These are phyloP conservation scores for Bactericera cockerelli DNA, from an alignment of 1,140 invertebrate species.

Conservation along the genomic window DNA sequence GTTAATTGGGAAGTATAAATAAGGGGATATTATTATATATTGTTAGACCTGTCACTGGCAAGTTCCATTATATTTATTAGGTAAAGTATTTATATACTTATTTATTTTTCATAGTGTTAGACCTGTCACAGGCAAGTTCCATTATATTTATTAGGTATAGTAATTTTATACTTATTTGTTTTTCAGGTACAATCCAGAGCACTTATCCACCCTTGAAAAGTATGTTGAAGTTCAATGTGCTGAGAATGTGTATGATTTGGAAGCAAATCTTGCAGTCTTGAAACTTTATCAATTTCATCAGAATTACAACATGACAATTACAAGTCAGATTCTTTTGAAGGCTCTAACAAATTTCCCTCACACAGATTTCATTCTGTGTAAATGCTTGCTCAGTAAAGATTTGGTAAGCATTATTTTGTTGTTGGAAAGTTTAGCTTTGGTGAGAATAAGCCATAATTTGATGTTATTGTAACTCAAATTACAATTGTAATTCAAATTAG, in stretches of 20 bases:
- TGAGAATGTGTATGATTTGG: constrained; percentile 89
- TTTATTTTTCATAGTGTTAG: not conserved
- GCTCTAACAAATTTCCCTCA: too few relatives aligned
- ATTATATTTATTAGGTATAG: too few relatives aligned
- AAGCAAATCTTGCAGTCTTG: constrained; percentile 85
- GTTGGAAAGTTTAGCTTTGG: too few relatives aligned
- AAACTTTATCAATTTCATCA: constrained; percentile 86
- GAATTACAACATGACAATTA: constrained; percentile 68
- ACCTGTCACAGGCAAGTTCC: not conserved
- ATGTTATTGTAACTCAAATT: too few relatives aligned
- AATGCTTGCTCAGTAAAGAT: constrained; percentile 75
- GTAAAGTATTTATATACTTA: not conserved
- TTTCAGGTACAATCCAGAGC: constrained; percentile 94
- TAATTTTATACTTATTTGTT: too few relatives aligned
- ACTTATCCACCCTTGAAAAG: constrained; percentile 69
- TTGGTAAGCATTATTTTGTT: too few relatives aligned
- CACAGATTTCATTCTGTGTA: constrained; percentile 92
- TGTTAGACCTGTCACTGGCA: too few relatives aligned
- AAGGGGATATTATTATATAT: too few relatives aligned
- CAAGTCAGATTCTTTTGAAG: constrained; percentile 80
- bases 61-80: too few relatives aligned
- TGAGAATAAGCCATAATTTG: too few relatives aligned
- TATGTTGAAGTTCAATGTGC: constrained; percentile 85
- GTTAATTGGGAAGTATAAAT: too few relatives aligned
- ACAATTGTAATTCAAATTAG: too few relatives aligned